Percentiles rank a stretch among this genome's conserved stretches.
These are phyloP conservation scores for Pantala flavescens DNA, from an alignment of 1,140 invertebrate genomes.

Conservation along the genomic window DNA sequence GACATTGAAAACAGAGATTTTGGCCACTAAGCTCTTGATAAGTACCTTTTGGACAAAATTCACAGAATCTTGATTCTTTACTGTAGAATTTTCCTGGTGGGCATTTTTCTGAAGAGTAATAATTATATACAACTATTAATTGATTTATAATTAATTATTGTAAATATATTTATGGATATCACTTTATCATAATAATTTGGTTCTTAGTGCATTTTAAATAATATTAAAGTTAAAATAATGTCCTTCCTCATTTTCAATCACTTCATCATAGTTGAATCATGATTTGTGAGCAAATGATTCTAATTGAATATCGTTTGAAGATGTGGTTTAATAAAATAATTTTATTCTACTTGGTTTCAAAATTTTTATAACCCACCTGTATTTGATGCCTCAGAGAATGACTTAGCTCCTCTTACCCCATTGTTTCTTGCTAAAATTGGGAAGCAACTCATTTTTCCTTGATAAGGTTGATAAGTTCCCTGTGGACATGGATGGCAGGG, in stretches of 20 bases:
- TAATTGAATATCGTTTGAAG: too few relatives aligned
- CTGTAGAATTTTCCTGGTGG: conserved; percentile 10
- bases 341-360: too few relatives aligned
- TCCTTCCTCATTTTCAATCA: too few relatives aligned
- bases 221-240: too few relatives aligned
- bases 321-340: too few relatives aligned
- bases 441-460: background rate
- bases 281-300: too few relatives aligned
- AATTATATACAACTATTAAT: background rate
- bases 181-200: too few relatives aligned
- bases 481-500: conserved; percentile 12
- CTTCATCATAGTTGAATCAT: too few relatives aligned
- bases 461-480: conserved; percentile 13
- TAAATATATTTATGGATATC: too few relatives aligned
- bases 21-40: conserved; percentile 15
- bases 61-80: background rate
- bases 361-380: background rate
- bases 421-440: background rate
- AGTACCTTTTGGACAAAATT: conserved; percentile 15
- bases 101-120: conserved; percentile 9
- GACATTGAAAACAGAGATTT: conserved; percentile 15
- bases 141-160: too few relatives aligned
- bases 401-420: background rate
- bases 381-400: background rate
- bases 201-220: too few relatives aligned